Percentiles rank a stretch among this genome's conserved stretches.
Evolutionary conservation across 2,113 vertebrate genomes (phyloP).

Genomic region (Paraplagusia blochii): DNA sequence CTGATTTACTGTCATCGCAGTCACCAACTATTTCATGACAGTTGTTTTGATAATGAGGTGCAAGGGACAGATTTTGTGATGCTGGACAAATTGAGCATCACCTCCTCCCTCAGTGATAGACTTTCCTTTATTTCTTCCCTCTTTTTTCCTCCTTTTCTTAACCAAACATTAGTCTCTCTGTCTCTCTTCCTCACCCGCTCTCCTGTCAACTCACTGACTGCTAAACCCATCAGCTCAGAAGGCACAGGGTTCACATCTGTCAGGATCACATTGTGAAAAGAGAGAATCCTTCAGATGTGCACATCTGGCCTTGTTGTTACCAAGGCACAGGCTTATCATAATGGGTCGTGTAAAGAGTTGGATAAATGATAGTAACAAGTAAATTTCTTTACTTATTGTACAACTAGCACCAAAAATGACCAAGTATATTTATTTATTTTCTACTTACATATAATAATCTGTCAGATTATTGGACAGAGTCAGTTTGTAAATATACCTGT

Average conservation of each 20-base stretch:
- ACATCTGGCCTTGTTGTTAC: slow-evolving; percentile 48
- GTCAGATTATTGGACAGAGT: no score
- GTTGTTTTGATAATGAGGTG: no score
- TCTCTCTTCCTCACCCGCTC: not conserved
- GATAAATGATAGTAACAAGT: no score
- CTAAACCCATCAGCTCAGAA: slow-evolving; percentile 55
- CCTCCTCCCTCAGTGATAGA: slow-evolving; percentile 49
- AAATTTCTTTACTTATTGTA: no score
- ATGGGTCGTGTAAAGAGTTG: no score
- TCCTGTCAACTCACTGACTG: slow-evolving; percentile 34
- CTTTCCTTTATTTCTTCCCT: slow-evolving; percentile 29
- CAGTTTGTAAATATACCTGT: no score
- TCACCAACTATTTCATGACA: no score
- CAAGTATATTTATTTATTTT: no score
- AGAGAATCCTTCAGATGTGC: slow-evolving; percentile 39
- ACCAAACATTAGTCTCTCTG: slow-evolving; percentile 1
- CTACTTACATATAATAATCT: no score
- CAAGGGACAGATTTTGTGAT: not conserved
- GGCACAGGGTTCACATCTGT: slow-evolving; percentile 56
- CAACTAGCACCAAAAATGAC: no score
- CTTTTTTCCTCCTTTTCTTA: not conserved
- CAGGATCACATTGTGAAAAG: slow-evolving; percentile 44
- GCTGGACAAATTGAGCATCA: slow-evolving; percentile 41
- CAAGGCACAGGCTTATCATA: no score
- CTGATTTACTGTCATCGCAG: no score